These are phyloP conservation scores for Furcifer pardalis DNA, from an alignment of 2,797 vertebrate species.

Conservation along the genomic window DNA sequence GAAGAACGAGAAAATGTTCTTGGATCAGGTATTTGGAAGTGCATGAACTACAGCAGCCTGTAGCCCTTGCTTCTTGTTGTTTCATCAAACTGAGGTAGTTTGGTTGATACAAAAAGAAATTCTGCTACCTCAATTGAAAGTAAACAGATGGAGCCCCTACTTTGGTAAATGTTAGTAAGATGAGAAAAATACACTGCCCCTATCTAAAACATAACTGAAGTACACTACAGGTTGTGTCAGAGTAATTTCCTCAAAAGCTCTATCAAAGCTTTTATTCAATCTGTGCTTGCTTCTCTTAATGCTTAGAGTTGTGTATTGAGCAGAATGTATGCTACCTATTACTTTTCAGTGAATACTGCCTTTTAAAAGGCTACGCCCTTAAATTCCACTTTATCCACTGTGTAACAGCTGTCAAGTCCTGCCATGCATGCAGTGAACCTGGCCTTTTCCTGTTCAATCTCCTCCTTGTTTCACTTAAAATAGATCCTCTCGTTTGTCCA, in stretches of 20 bases:
- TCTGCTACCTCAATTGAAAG: constrained; percentile 49
- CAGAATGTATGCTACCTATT: not conserved
- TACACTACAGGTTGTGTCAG: constrained; percentile 10
- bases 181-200: constrained; percentile 20
- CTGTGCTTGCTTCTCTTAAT: not conserved
- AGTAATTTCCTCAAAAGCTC: constrained; percentile 22
- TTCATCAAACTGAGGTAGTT: constrained; percentile 23
- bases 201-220: constrained; percentile 17
- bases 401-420: not conserved
- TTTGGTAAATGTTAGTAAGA: constrained; percentile 42
- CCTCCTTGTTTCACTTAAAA: not conserved
- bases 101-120: constrained; percentile 30
- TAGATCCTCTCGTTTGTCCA: not conserved
- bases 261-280: not conserved
- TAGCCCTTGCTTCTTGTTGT: constrained; percentile 30
- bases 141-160: constrained; percentile 35
- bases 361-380: not conserved
- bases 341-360: not conserved
- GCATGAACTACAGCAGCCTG: constrained; percentile 18
- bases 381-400: not conserved
- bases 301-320: not conserved
- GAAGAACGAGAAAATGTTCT: no score
- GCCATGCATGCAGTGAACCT: not conserved
- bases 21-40: constrained; percentile 32
- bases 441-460: not conserved